Evolutionary conservation across 2,888 invertebrate genomes (phyloP), one percentile per base, ranked within the genome.

Genomic region (Erebia ligea): DNA sequence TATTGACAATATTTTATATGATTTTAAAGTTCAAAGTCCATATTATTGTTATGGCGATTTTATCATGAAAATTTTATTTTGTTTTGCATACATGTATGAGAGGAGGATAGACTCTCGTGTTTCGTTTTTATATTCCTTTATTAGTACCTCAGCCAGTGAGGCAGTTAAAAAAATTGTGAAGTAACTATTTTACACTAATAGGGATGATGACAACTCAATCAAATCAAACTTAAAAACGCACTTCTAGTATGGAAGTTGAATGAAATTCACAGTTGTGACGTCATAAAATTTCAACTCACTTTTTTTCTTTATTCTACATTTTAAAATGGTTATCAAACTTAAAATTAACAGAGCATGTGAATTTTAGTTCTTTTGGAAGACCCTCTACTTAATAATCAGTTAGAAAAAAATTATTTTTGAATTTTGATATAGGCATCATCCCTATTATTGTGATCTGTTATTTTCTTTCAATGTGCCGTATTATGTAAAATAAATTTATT

Each of bases 61-160:
- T 57, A 58, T 58, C 57, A 58, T 58, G n/a, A 15, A n/a, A 58
- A 34, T 25, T 58, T 58, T 58, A 58, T 58, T 34, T 58, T 58
- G 13, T 25, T 34, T 52, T 52, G 8, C 5, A 5, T 34, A 34
- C 34, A 34, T 1, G 54, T 19, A 54, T 17, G 19, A 1, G 10
- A 19, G 19, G 1, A 25, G 34, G 19, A 9, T 6, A 15, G 8
- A 25, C 8, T 58, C n/a, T 58, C 1, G 8, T 34, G 21, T 57
- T 57, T 57, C 1, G 19, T 56, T 57, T 57, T 57, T 57, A 57
- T 4, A 25, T 25, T 42, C 1, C 3, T 61, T 45, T 45, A 6
- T 45, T 61, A n/a, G n/a, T n/a, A 61, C 61, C 42, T 61, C 61
- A 1, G 62, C 62, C 62, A 62, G 15, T 62, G 62, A 48, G 15